Percentiles rank a stretch among this genome's conserved stretches.
Evolutionary conservation across 2,797 vertebrate species (phyloP).

Genomic region (Tragelaphus oryx): DNA sequence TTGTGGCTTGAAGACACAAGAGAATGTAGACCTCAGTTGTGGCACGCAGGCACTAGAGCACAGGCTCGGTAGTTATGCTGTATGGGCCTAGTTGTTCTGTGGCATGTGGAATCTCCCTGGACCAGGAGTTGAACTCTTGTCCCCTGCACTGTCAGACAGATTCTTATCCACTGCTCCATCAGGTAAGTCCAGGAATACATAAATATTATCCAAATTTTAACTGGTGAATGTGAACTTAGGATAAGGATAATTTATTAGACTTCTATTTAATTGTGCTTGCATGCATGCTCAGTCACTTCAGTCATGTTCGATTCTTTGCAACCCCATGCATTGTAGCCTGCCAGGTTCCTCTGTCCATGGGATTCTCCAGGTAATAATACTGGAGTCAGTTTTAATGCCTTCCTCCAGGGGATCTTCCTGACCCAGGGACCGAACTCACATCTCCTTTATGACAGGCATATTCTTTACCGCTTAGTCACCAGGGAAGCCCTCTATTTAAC

Average conservation of each 20-base stretch:
- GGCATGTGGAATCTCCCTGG: background rate
- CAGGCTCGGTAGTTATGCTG: background rate
- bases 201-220: slow-evolving; percentile 16
- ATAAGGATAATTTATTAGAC: background rate
- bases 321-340: background rate
- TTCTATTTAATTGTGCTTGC: background rate
- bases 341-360: background rate
- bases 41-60: background rate
- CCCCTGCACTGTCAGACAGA: background rate
- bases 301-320: background rate
- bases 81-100: background rate
- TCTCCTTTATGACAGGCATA: background rate
- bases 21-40: background rate
- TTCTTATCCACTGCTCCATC: background rate
- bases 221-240: background rate
- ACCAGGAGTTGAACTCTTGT: background rate
- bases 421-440: rapidly evolving
- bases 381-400: background rate
- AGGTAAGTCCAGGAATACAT: background rate
- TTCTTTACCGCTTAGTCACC: background rate
- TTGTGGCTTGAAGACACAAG: background rate
- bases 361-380: background rate
- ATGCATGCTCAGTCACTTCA: background rate
- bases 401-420: background rate
- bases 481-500: background rate